These are phyloP conservation scores for Eulemur albifrons DNA, from an alignment of 2,797 vertebrate genomes.

Conservation along the genomic window DNA sequence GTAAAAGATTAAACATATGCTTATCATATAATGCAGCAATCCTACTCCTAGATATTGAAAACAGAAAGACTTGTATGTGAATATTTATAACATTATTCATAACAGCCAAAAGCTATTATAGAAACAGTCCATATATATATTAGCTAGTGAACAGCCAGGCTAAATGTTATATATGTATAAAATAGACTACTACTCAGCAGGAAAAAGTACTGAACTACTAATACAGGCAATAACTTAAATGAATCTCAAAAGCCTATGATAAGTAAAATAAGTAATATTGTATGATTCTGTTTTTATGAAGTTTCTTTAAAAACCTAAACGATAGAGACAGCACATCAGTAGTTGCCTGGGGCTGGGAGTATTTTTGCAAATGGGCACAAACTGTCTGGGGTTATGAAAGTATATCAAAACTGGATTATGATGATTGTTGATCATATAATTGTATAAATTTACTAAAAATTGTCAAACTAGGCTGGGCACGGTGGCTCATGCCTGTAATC, in stretches of 20 bases:
- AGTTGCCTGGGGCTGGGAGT: not conserved
- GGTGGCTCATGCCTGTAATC: not conserved
- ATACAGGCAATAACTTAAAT: not conserved
- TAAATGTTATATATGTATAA: not conserved
- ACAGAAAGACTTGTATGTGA: not conserved
- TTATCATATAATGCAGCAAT: not conserved
- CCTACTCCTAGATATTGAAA: not conserved
- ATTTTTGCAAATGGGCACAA: not conserved
- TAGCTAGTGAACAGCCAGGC: not conserved
- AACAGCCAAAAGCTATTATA: not conserved
- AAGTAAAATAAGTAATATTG: not conserved
- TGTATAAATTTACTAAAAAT: not conserved
- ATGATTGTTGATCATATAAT: not conserved
- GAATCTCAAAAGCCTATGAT: not conserved
- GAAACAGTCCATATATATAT: not conserved
- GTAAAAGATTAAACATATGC: not conserved
- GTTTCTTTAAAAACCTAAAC: constrained; percentile 15
- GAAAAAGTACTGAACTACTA: not conserved
- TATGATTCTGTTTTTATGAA: not conserved
- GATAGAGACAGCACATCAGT: not conserved
- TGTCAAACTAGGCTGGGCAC: not conserved
- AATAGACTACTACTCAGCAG: not conserved
- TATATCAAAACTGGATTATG: not conserved
- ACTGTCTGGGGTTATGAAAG: not conserved
- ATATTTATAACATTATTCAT: not conserved